Base-by-base conservation (phyloP, 2,888 invertebrate genomes). In the Dermolepida albohirtum region DNA sequence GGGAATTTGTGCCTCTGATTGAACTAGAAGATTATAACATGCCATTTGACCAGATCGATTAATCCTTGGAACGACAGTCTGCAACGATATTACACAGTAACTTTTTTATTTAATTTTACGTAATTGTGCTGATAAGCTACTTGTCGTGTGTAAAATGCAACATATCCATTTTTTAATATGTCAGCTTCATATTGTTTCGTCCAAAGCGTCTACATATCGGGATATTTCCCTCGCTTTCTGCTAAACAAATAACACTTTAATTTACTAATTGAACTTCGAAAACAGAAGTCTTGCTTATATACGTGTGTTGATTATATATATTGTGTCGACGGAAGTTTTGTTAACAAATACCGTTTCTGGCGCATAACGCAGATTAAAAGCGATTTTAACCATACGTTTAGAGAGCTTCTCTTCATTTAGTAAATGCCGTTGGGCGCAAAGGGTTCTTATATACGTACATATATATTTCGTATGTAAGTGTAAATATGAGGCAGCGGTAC, bases 191-290 rank as follows among this genome's bases (percentile, higher is more conserved):
- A 10, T 34, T 34, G 34, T 34, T 6, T 10, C 10, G 34, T 34
- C 34, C 6, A 10, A 34, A 34, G 1, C 6, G 34, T 34, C 6
- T 34, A 34, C 34, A 10, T 34, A 6, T 34, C 10, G 6, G 6
- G 34, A 11, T 17, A 12, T 40, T 54, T 54, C 8, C 14, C 29
- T 40, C 39, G 8, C 40, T 40, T 34, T 34, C 5, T 29, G 29
- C 29, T 40, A 14, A 40, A 34, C 10, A 34, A 14, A 40, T 54
- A 54, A 54, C 54, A 39, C 40, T 54, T 54, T 29, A 54, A 54
- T 54, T 17, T 54, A 54, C 54, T 54, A 54, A 54, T 54, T 54
- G 54, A 40, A 12, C 17, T 40, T 10, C 40, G 14, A 54, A 39
- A 12, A 11, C 54, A 41, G 10, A 39, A 40, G 10, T 8, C 14